A percentile compares a stretch with the other conserved stretches of the same genome.
Evolutionary conservation across 2,888 invertebrate species (phyloP).

Genomic region (Imbricaverruca yamaguchii): DNA sequence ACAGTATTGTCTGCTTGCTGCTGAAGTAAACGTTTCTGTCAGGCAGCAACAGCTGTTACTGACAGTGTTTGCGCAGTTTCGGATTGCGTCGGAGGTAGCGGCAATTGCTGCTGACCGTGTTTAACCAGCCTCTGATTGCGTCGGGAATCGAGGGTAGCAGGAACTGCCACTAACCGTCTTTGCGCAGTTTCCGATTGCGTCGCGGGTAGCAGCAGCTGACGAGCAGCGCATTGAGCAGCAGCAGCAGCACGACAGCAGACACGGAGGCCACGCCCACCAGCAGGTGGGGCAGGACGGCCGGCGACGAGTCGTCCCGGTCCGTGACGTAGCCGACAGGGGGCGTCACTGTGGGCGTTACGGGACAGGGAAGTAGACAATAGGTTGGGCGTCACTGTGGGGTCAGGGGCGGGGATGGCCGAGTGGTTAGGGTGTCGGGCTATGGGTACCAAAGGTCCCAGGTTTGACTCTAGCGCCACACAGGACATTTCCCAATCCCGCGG

Average conservation of each 20-base stretch:
- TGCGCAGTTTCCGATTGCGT: not conserved
- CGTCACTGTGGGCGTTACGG: not conserved
- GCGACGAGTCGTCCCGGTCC: not conserved
- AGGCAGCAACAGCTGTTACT: not conserved
- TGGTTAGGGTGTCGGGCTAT: no score
- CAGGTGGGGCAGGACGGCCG: conserved; percentile 44
- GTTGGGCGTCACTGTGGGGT: no score
- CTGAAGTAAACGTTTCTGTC: not conserved
- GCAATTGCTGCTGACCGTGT: not conserved
- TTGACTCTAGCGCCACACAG: no score
- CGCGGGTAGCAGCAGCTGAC: conserved; percentile 44
- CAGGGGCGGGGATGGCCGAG: no score
- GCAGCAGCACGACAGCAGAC: conserved; percentile 41
- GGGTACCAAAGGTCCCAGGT: no score
- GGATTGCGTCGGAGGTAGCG: not conserved
- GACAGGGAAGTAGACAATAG: not conserved
- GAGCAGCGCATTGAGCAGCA: conserved; percentile 44
- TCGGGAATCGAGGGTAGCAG: not conserved
- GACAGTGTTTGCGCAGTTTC: not conserved
- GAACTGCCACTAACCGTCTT: not conserved
- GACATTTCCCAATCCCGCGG: no score
- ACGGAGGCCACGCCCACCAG: conserved; percentile 67
- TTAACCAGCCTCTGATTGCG: not conserved
- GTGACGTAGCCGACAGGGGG: conserved; percentile 7
- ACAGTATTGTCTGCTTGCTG: no score